Evolutionary conservation across 2,888 invertebrate species (phyloP).

Genomic region (Stenoptilia bipunctidactyla): DNA sequence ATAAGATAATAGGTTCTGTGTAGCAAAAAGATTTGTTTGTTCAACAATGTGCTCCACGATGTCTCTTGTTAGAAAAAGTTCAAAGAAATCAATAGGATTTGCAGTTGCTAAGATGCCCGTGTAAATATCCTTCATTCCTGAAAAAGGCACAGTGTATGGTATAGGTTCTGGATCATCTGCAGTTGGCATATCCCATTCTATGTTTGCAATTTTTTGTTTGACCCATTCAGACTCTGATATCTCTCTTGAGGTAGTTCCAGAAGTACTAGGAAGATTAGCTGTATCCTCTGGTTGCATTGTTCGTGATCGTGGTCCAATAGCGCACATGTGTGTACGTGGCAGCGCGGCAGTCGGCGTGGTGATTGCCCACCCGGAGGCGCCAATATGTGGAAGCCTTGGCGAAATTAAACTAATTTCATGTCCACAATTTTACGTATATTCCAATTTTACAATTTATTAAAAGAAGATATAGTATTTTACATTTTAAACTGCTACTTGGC

Average conservation of each 20-base stretch:
- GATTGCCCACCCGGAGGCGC: no score
- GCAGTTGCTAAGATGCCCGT: not conserved
- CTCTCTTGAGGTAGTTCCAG: not conserved
- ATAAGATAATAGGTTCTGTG: slow-evolving; percentile 2
- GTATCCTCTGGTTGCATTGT: not conserved
- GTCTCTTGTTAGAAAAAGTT: not conserved
- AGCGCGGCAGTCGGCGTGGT: no score
- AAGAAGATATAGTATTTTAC: no score
- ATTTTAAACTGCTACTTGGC: no score
- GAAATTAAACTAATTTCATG: no score
- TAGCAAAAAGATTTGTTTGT: slow-evolving; percentile 5
- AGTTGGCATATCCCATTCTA: slow-evolving; percentile 1
- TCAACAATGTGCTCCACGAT: slow-evolving; percentile 5
- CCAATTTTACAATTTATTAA: no score
- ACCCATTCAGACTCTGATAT: slow-evolving; percentile 8
- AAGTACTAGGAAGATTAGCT: not conserved
- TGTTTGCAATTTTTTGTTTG: slow-evolving; percentile 10
- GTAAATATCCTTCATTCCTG: not conserved
- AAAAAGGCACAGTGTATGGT: not conserved
- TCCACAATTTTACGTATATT: no score
- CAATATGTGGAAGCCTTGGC: no score
- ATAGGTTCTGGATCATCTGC: not conserved
- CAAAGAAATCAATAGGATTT: not conserved
- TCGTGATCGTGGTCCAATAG: not conserved
- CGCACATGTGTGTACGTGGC: no score